phyloP scores from a whole-genome alignment of 2,113 vertebrate species.

The Pangasianodon hypophthalmus region DNA sequence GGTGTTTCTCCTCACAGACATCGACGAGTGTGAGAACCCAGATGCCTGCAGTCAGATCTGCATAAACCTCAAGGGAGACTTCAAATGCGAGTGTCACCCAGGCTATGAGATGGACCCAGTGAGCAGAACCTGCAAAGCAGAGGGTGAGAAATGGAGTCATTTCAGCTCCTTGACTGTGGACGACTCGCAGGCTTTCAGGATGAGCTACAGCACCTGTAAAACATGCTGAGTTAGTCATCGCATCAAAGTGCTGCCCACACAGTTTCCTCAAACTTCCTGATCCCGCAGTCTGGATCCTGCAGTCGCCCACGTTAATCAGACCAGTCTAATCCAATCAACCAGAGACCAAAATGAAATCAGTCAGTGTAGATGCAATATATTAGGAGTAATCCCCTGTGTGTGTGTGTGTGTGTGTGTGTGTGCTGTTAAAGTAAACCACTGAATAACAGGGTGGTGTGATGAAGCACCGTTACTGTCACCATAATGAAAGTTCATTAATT shows the following conservation, averaged over 20 bases:
- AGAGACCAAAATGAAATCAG: background rate
- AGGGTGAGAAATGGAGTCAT: conserved; percentile 54
- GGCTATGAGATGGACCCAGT: conserved; percentile 86
- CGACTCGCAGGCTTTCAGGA: background rate
- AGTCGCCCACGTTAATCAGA: background rate
- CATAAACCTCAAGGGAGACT: conserved; percentile 88
- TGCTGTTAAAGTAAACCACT: too few relatives aligned
- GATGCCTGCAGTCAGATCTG: conserved; percentile 89
- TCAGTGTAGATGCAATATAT: background rate
- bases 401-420: conserved; percentile 3
- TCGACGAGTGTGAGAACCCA: conserved; percentile 86
- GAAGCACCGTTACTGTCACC: background rate
- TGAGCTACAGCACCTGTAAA: background rate
- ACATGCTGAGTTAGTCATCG: conserved; percentile 7
- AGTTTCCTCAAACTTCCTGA: background rate
- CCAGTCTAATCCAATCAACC: background rate
- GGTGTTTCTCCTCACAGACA: conserved; percentile 74
- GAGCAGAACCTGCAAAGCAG: conserved; percentile 86
- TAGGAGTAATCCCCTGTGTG: background rate
- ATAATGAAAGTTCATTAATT: background rate
- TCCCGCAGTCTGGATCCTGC: background rate
- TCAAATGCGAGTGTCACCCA: conserved; percentile 85
- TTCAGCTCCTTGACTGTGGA: background rate
- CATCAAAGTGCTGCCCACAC: background rate
- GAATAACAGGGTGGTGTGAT: too few relatives aligned